Conservation (phyloP, 2,888 invertebrate genomes). For the Elysia crispata region DNA sequence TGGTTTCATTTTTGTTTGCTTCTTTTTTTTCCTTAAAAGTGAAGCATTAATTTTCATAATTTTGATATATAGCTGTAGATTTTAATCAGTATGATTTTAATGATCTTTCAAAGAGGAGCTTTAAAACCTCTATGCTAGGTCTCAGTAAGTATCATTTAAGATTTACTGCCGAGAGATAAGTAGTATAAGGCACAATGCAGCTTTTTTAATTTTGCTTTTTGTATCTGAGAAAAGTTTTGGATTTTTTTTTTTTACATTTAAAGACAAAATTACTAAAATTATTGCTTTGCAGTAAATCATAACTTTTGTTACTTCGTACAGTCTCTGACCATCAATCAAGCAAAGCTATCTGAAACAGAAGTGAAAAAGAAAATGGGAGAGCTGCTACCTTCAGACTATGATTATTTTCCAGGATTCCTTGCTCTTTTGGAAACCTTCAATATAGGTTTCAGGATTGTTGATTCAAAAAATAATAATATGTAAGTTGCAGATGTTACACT, state of each 20-base stretch:
- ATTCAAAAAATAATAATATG: neutral
- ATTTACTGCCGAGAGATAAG: no score
- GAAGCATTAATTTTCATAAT: neutral
- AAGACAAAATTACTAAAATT: no score
- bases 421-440: conserved; percentile 42
- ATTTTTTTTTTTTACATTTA: no score
- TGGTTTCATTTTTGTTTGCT: neutral
- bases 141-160: no score
- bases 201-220: no score
- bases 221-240: no score
- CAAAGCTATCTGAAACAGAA: conserved; percentile 20
- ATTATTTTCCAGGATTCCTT: conserved; percentile 37
- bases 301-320: neutral
- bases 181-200: no score
- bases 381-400: conserved; percentile 27
- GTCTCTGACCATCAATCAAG: conserved; percentile 24
- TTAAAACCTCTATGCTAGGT: no score
- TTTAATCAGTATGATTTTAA: no score
- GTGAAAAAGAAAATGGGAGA: conserved; percentile 19
- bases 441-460: conserved; percentile 41
- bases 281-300: neutral
- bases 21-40: neutral
- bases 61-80: neutral
- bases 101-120: no score
- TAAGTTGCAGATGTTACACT: no score